These are phyloP conservation scores for Biston stratarius DNA, from an alignment of 2,888 invertebrate genomes.

Conservation along the genomic window DNA sequence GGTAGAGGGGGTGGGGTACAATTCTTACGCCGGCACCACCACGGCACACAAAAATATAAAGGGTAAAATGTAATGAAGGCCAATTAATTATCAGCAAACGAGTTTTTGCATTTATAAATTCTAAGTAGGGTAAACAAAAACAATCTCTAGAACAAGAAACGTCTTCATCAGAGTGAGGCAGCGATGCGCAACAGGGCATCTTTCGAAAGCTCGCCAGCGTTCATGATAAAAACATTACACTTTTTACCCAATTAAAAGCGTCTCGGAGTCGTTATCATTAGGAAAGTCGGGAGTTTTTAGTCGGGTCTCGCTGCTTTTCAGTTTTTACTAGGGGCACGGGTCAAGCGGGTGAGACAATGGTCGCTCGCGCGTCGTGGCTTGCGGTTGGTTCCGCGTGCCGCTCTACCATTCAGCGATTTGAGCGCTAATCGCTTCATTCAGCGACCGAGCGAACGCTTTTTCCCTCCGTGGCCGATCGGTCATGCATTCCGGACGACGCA, in stretches of 20 bases:
- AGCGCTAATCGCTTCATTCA: constrained; percentile 86
- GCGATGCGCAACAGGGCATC: constrained; percentile 45
- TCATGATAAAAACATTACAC: constrained; percentile 65
- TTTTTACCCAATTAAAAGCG: constrained; percentile 79
- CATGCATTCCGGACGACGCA: constrained; percentile 77
- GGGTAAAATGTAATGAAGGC: background rate
- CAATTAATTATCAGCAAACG: background rate
- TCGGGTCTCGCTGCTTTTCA: constrained; percentile 37
- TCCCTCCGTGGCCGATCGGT: constrained; percentile 76
- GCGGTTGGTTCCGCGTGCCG: constrained; percentile 82
- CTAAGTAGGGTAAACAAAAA: constrained; percentile 39
- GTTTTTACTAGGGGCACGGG: constrained; percentile 83
- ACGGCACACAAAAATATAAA: background rate
- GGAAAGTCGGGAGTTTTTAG: constrained; percentile 58
- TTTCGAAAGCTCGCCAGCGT: constrained; percentile 53
- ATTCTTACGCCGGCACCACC: no score
- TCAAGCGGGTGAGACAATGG: constrained; percentile 81
- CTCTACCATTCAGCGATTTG: constrained; percentile 80
- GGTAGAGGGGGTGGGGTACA: no score
- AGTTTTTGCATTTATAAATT: constrained; percentile 1
- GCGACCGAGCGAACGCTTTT: constrained; percentile 74
- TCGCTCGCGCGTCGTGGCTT: constrained; percentile 68
- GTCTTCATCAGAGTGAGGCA: constrained; percentile 56
- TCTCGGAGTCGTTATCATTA: constrained; percentile 61
- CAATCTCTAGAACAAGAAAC: constrained; percentile 47